Conservation (phyloP, 2,888 invertebrate genomes). For the Eupithecia tripunctaria region DNA sequence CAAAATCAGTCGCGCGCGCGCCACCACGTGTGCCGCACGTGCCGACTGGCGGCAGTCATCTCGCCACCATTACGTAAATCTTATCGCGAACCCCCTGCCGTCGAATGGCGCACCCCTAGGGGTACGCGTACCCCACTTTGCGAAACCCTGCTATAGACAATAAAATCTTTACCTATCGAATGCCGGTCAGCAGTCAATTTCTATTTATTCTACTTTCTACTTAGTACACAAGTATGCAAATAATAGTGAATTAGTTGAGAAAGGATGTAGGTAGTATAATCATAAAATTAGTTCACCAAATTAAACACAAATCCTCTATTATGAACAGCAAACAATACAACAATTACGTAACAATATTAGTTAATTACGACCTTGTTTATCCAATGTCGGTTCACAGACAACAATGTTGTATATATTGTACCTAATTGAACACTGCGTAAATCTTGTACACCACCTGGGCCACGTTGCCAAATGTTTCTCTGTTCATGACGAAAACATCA, state of each 20-base stretch:
- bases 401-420: background rate
- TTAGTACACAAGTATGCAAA: background rate
- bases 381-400: constrained; percentile 15
- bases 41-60: too few relatives aligned
- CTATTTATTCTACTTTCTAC: background rate
- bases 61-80: too few relatives aligned
- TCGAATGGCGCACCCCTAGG: too few relatives aligned
- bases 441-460: constrained; percentile 67
- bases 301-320: constrained; percentile 1
- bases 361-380: constrained; percentile 22
- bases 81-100: too few relatives aligned
- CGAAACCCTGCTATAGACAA: background rate
- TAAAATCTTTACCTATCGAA: background rate
- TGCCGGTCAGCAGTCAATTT: background rate
- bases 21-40: too few relatives aligned
- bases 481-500: constrained; percentile 62
- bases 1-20: too few relatives aligned
- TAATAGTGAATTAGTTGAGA: background rate
- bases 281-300: constrained; percentile 1
- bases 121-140: too few relatives aligned
- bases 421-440: constrained; percentile 66
- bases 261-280: background rate
- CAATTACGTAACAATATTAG: constrained; percentile 4
- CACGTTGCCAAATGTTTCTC: constrained; percentile 64
- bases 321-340: constrained; percentile 9